Percentiles rank a stretch among this genome's conserved stretches.
Evolutionary conservation across 2,113 vertebrate genomes (phyloP).

Genomic region (Macroglossus sobrinus): DNA sequence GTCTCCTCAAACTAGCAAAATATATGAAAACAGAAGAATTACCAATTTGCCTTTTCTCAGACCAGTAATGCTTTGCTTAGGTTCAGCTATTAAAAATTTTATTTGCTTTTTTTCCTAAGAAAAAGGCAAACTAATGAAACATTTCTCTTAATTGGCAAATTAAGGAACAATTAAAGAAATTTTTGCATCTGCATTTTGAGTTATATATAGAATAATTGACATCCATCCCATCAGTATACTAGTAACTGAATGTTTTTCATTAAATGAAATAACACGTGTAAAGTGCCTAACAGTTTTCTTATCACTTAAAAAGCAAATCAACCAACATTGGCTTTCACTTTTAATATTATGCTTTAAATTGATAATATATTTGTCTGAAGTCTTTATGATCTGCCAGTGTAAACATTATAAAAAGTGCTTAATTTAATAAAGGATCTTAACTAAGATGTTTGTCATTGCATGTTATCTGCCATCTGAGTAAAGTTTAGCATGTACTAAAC

Average conservation of each 20-base stretch:
- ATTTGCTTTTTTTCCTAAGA: background rate
- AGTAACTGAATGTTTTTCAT: background rate
- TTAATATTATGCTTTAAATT: background rate
- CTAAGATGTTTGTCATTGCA: background rate
- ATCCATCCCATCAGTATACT: background rate
- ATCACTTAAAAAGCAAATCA: conserved; percentile 1
- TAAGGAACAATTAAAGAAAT: background rate
- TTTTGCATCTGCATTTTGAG: background rate
- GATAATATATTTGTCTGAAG: background rate
- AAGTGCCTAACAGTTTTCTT: background rate
- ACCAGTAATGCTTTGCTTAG: background rate
- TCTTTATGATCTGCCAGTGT: background rate
- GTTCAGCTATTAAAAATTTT: background rate
- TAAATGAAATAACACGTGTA: conserved; percentile 12
- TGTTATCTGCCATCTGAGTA: background rate
- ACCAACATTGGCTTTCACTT: conserved; percentile 16
- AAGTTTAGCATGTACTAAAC: background rate
- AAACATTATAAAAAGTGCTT: background rate
- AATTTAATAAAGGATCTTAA: conserved; percentile 18
- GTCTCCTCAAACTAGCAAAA: background rate
- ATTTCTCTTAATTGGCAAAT: background rate
- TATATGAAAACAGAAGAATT: background rate
- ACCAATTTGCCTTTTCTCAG: background rate
- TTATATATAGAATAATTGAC: background rate
- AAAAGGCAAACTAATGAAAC: conserved; percentile 23